These are phyloP conservation scores for Gymnosoma rotundatum DNA, from an alignment of 2,888 invertebrate species.

Conservation along the genomic window DNA sequence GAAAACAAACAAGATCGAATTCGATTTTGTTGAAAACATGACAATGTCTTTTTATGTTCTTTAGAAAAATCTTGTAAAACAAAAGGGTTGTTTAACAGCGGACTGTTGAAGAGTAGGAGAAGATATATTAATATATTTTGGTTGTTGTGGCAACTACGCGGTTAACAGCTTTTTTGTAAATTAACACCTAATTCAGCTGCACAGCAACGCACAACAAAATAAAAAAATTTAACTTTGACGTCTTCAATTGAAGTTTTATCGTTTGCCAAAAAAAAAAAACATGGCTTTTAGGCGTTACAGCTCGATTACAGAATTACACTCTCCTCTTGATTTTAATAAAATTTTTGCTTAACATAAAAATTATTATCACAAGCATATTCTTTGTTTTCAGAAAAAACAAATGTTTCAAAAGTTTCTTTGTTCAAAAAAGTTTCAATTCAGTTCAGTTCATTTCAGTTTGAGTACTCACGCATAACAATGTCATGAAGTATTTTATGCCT, in stretches of 20 bases:
- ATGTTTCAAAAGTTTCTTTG: slow-evolving; percentile 55
- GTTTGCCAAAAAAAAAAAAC: slow-evolving; percentile 55
- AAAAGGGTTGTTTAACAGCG: slow-evolving; percentile 53
- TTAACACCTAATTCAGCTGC: slow-evolving; percentile 66
- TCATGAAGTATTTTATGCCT: slow-evolving; percentile 69
- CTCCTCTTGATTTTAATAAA: neutral
- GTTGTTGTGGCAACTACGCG: slow-evolving; percentile 62
- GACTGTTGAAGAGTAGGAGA: neutral
- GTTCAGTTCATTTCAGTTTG: slow-evolving; percentile 45
- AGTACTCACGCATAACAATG: slow-evolving; percentile 67
- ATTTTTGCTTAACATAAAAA: slow-evolving; percentile 10
- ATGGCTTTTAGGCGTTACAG: slow-evolving; percentile 63
- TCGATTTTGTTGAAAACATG: slow-evolving; percentile 58
- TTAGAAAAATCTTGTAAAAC: slow-evolving; percentile 9
- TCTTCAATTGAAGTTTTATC: slow-evolving; percentile 69
- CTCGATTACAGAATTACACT: slow-evolving; percentile 55
- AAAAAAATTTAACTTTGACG: slow-evolving; percentile 53
- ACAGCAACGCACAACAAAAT: slow-evolving; percentile 17
- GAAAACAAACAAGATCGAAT: slow-evolving; percentile 68
- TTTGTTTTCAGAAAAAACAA: slow-evolving; percentile 61
- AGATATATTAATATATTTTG: slow-evolving; percentile 32
- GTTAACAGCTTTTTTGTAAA: slow-evolving; percentile 64
- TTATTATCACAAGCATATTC: slow-evolving; percentile 57
- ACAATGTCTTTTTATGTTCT: neutral
- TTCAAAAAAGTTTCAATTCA: slow-evolving; percentile 34